Percentiles rank a stretch among this genome's conserved stretches.
phyloP scores from a whole-genome alignment of 2,113 vertebrate species.

The Marcusenius ussheri region DNA sequence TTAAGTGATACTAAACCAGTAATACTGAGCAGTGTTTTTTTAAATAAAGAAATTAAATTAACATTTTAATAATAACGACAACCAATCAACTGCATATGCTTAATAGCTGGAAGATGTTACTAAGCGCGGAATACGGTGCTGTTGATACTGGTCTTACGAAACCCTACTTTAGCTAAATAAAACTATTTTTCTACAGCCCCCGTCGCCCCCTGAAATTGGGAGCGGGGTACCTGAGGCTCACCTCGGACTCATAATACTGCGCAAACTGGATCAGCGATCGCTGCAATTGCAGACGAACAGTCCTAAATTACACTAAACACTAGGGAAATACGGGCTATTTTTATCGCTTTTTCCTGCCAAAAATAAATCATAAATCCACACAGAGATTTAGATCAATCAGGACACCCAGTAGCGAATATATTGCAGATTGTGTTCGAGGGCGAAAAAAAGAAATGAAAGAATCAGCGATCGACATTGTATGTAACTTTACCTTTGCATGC shows the following conservation, averaged over 20 bases:
- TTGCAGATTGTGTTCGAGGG: background rate
- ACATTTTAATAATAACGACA: background rate
- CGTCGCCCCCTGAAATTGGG: background rate
- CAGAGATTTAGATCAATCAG: background rate
- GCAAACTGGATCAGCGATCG: background rate
- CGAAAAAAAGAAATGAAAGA: background rate
- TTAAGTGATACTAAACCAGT: background rate
- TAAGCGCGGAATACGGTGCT: background rate
- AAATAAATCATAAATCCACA: background rate
- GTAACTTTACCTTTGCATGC: background rate
- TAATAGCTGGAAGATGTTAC: background rate
- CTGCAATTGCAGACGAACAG: background rate
- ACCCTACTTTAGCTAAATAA: background rate
- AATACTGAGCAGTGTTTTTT: background rate
- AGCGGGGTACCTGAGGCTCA: background rate
- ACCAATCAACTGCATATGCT: background rate
- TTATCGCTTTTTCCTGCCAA: background rate
- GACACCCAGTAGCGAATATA: background rate
- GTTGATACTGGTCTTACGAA: background rate
- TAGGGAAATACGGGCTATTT: background rate
- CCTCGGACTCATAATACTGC: background rate
- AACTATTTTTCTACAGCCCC: background rate
- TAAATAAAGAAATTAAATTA: background rate
- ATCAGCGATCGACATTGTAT: background rate
- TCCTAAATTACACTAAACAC: background rate